phyloP scores from a whole-genome alignment of 2,888 invertebrate species.

The Loripinus fragilis region DNA sequence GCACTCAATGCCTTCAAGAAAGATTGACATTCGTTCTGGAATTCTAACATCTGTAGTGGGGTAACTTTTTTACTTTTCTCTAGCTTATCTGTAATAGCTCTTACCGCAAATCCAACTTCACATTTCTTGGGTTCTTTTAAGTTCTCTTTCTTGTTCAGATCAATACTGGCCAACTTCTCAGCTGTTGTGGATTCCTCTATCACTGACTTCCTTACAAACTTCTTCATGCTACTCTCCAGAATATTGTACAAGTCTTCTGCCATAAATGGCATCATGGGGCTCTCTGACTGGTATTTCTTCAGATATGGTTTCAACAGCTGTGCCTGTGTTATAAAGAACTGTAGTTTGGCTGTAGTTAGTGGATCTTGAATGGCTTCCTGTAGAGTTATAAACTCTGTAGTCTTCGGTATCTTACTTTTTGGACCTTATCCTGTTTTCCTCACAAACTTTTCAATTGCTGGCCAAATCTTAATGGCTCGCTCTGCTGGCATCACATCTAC shows the following conservation, averaged over 20 bases:
- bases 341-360: slow-evolving; percentile 23
- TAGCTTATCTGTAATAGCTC: slow-evolving; percentile 15
- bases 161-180: slow-evolving; percentile 21
- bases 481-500: slow-evolving; percentile 44
- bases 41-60: slow-evolving; percentile 24
- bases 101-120: slow-evolving; percentile 31
- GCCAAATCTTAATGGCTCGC: slow-evolving; percentile 39
- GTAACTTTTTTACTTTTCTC: slow-evolving; percentile 14
- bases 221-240: slow-evolving; percentile 15
- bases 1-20: slow-evolving; percentile 25
- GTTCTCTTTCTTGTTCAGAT: slow-evolving; percentile 30
- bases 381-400: slow-evolving; percentile 22
- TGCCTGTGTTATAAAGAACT: slow-evolving; percentile 21
- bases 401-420: slow-evolving; percentile 29
- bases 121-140: slow-evolving; percentile 22
- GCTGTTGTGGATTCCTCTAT: slow-evolving; percentile 21
- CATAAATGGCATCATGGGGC: slow-evolving; percentile 27
- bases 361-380: slow-evolving; percentile 17
- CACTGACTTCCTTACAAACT: slow-evolving; percentile 16
- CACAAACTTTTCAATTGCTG: slow-evolving; percentile 31
- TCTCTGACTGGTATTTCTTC: slow-evolving; percentile 26
- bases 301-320: slow-evolving; percentile 20
- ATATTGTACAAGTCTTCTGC: slow-evolving; percentile 29
- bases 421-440: slow-evolving; percentile 21
- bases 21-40: slow-evolving; percentile 20